Conservation (phyloP, 2,888 invertebrate genomes). For the Cylindroiulus punctatus region DNA sequence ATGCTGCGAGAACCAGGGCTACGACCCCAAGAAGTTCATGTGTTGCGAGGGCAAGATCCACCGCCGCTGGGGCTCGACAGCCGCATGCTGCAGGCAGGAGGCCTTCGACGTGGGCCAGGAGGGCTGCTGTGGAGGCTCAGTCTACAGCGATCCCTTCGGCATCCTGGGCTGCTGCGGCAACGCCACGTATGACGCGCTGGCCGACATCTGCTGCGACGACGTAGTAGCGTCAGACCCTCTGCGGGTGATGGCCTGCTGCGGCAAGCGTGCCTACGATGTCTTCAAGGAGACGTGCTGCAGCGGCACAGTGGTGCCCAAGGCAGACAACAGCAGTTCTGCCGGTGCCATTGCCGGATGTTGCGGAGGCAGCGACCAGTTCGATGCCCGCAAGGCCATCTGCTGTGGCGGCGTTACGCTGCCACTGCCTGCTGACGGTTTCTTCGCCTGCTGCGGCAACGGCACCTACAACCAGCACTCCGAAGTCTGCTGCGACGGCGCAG, state of each 20-base stretch:
- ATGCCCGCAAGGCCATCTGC: slow-evolving; percentile 39
- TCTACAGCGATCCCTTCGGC: slow-evolving; percentile 55
- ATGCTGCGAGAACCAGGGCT: slow-evolving; percentile 49
- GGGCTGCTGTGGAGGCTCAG: slow-evolving; percentile 50
- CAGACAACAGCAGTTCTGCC: neutral
- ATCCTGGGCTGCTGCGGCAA: slow-evolving; percentile 54
- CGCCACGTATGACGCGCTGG: slow-evolving; percentile 14
- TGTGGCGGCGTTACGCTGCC: neutral
- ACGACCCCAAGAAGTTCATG: slow-evolving; percentile 50
- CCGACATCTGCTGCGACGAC: slow-evolving; percentile 54
- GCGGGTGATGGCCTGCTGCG: slow-evolving; percentile 53
- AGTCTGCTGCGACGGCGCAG: slow-evolving; percentile 49
- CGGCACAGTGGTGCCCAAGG: slow-evolving; percentile 40
- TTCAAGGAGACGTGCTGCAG: slow-evolving; percentile 52
- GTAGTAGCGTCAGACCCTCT: slow-evolving; percentile 36
- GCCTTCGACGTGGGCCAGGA: slow-evolving; percentile 51
- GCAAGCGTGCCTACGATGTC: slow-evolving; percentile 43
- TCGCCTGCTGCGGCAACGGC: slow-evolving; percentile 31
- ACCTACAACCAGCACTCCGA: slow-evolving; percentile 26
- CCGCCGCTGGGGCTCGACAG: slow-evolving; percentile 40
- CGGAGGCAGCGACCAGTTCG: neutral
- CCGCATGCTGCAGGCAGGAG: slow-evolving; percentile 52
- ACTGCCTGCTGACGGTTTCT: slow-evolving; percentile 42
- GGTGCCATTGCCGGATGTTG: slow-evolving; percentile 14
- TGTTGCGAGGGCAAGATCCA: slow-evolving; percentile 55